These are phyloP conservation scores for Antennarius striatus DNA, from an alignment of 2,113 vertebrate genomes.

Conservation along the genomic window DNA sequence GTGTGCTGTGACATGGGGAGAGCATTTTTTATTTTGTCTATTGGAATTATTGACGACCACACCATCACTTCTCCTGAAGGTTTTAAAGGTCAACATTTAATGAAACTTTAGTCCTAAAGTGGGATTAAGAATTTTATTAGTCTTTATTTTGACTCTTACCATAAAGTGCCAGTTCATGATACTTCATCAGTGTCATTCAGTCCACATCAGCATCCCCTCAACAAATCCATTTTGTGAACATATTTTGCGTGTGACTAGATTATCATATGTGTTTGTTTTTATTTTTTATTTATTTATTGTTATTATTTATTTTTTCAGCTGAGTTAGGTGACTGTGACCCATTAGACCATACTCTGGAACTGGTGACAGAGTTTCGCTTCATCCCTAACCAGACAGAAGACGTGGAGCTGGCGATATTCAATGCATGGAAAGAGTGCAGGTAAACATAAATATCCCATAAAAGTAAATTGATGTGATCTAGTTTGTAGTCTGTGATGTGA, in stretches of 20 bases:
- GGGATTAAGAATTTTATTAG: neutral
- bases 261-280: slow-evolving; percentile 2
- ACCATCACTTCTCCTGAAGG: neutral
- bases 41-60: neutral
- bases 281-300: slow-evolving; percentile 28
- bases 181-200: neutral
- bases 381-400: slow-evolving; percentile 92
- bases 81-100: neutral
- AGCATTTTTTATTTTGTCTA: neutral
- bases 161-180: neutral
- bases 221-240: neutral
- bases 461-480: no score
- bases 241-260: neutral
- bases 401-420: slow-evolving; percentile 90
- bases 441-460: slow-evolving; percentile 48
- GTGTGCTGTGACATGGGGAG: neutral
- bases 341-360: slow-evolving; percentile 86
- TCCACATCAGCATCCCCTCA: neutral
- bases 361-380: slow-evolving; percentile 97
- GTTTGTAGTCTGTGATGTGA: no score
- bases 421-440: slow-evolving; percentile 96
- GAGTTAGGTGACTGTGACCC: slow-evolving; percentile 95
- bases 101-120: neutral
- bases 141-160: neutral
- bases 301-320: slow-evolving; percentile 76